These are phyloP conservation scores for Antennarius maculatus DNA, from an alignment of 2,797 vertebrate species.

Conservation along the genomic window DNA sequence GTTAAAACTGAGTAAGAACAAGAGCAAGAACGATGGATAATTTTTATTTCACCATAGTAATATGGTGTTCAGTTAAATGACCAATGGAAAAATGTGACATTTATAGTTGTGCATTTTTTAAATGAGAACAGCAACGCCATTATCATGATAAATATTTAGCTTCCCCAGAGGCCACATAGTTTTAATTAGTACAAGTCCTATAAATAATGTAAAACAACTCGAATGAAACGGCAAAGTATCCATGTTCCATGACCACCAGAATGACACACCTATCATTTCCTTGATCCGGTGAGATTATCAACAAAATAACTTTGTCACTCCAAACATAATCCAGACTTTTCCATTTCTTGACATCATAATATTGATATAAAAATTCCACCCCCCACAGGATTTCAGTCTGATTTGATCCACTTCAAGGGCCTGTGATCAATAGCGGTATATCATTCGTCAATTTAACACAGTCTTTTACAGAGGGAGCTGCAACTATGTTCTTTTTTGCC, in stretches of 20 bases:
- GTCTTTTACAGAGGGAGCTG: no score
- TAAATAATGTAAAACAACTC: no score
- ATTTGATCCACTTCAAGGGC: neutral
- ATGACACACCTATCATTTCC: no score
- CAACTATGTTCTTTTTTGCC: no score
- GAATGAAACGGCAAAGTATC: no score
- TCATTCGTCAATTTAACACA: neutral
- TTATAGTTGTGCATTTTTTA: neutral
- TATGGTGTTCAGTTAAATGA: neutral
- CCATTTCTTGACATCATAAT: no score
- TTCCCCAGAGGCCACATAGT: neutral
- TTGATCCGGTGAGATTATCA: no score
- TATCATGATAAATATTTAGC: neutral
- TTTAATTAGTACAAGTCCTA: no score
- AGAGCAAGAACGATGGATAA: neutral
- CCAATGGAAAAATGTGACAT: neutral
- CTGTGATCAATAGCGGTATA: neutral
- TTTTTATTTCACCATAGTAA: constrained; percentile 6
- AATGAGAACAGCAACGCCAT: neutral
- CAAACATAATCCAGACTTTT: no score
- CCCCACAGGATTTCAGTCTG: neutral
- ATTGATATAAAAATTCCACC: no score
- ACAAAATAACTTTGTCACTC: no score
- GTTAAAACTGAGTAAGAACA: neutral
- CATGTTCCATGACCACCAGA: no score